Percentiles rank a stretch among this genome's conserved stretches.
Conservation (phyloP, 2,113 vertebrate species). For the Manacus vitellinus region DNA sequence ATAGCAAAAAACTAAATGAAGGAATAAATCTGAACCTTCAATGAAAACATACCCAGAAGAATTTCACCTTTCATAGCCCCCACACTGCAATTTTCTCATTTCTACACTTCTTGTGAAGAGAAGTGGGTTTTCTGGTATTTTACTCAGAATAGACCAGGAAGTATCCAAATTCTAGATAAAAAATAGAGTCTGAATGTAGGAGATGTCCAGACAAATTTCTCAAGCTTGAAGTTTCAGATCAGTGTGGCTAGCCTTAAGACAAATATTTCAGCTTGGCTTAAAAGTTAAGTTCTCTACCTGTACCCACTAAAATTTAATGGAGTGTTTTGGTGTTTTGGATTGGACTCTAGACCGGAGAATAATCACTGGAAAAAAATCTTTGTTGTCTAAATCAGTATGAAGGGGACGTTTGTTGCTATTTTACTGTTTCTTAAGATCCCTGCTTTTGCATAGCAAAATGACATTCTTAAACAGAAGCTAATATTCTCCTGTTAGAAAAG, state of each 20-base stretch:
- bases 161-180: conserved; percentile 7
- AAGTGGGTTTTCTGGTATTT: conserved; percentile 11
- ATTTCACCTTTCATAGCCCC: not conserved
- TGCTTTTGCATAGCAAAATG: not conserved
- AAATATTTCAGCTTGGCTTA: not conserved
- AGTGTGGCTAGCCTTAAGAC: not conserved
- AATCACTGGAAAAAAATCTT: not conserved
- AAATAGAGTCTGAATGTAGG: not conserved
- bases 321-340: not conserved
- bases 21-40: not conserved
- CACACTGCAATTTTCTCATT: not conserved
- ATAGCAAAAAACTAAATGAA: not conserved
- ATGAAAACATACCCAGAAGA: not conserved
- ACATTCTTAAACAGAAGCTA: not conserved
- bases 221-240: not conserved
- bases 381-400: not conserved
- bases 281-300: not conserved
- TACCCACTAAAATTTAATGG: not conserved
- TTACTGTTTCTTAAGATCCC: not conserved
- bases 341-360: not conserved
- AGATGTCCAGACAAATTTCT: conserved; percentile 22
- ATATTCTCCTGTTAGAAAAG: not conserved
- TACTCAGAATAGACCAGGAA: conserved; percentile 13
- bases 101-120: not conserved
- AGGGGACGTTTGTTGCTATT: not conserved